Conservation (phyloP, 2,113 vertebrate genomes). For the Phyllopteryx taeniolatus region DNA sequence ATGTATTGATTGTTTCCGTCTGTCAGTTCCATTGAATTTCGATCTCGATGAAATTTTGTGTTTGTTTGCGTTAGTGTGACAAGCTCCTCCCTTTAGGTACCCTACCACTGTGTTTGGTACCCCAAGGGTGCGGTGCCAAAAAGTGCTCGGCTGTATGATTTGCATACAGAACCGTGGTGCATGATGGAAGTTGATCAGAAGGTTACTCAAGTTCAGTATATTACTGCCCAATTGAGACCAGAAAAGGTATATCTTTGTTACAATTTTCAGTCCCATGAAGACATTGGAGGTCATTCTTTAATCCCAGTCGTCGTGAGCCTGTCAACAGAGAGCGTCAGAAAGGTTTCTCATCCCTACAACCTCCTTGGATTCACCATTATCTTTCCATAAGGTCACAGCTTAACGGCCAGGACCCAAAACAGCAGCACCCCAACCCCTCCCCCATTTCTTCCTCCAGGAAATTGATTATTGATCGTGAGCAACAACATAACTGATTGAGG, state of each 20-base stretch:
- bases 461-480: constrained; percentile 67
- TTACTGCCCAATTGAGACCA: background rate
- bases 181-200: too few relatives aligned
- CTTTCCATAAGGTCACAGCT: constrained; percentile 48
- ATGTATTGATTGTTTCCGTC: too few relatives aligned
- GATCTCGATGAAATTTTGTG: too few relatives aligned
- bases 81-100: background rate
- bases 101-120: background rate
- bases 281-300: constrained; percentile 14
- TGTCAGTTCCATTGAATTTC: too few relatives aligned
- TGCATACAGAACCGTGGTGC: too few relatives aligned
- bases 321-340: background rate
- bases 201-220: background rate
- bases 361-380: constrained; percentile 45
- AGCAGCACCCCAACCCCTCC: background rate
- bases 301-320: background rate
- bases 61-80: background rate
- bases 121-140: background rate
- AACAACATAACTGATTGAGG: constrained; percentile 58
- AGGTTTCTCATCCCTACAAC: constrained; percentile 33
- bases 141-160: background rate
- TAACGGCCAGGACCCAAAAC: constrained; percentile 36
- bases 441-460: constrained; percentile 54
- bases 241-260: background rate
- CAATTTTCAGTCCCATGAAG: background rate